Evolutionary conservation across 64 coral and sea anemone genomes (phyloP), one percentile per base, ranked within the genome.

Genomic region (Actinia equina): DNA sequence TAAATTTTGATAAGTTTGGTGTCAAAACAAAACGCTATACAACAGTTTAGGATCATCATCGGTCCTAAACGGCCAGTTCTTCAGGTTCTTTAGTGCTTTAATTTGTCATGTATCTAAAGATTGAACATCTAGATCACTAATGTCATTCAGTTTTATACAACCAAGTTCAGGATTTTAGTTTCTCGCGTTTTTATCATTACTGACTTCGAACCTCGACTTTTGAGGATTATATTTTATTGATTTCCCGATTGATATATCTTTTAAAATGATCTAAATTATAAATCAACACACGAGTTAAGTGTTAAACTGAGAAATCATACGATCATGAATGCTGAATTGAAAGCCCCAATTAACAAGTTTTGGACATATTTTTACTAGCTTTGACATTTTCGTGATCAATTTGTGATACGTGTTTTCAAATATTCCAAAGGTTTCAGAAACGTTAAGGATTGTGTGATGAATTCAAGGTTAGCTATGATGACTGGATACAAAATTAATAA

Each of bases 1-100:
- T 74, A 74, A 74, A 74, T 74, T 74, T 74, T 74, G 69, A 74
- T 74, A 74, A 74, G 69, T 74, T 74, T 30, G n/a, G 6, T 74
- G 69, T 13, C 27, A 3, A 65, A 65, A n/a, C n/a, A n/a, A n/a
- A n/a, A n/a, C n/a, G n/a, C n/a, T n/a, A n/a, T n/a, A n/a, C n/a
- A n/a, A n/a, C n/a, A n/a, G n/a, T n/a, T n/a, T n/a, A n/a, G n/a
- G n/a, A n/a, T n/a, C n/a, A n/a, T n/a, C n/a, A n/a, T n/a, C n/a
- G n/a, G n/a, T n/a, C n/a, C n/a, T n/a, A n/a, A n/a, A n/a, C n/a
- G n/a, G n/a, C n/a, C n/a, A n/a, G n/a, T n/a, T n/a, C n/a, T n/a
- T n/a, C n/a, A n/a, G n/a, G n/a, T n/a, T n/a, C n/a, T n/a, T n/a
- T n/a, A n/a, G n/a, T n/a, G n/a, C n/a, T n/a, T n/a, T n/a, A n/a